Evolutionary conservation across 1,140 invertebrate species (phyloP), one percentile per base, ranked within the genome.

Genomic region (Popillia japonica): DNA sequence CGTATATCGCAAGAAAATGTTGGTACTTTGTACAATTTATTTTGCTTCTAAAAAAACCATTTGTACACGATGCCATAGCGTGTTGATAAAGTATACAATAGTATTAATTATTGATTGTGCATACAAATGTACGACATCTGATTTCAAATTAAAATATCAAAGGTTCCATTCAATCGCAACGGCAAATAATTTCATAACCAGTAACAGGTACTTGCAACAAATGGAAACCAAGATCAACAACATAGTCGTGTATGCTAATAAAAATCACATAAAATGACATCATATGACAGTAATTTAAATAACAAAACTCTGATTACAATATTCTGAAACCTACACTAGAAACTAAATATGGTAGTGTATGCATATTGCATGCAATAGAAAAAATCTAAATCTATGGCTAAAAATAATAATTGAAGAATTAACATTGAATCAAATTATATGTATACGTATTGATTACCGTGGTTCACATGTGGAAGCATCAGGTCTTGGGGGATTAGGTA

Each of bases 231-330:
- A 55, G n/a, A 55, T n/a, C 48, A 4, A 34, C 27, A 2, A n/a
- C 17, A 55, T 55, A 17, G n/a, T 55, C 48, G 0, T 17, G 0
- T 55, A 55, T 17, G 48, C 48, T 55, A 55, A 55, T 17, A 55
- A 55, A 55, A 55, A 17, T n/a, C 17, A 55, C 48, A 55, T 55
- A 55, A 55, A 55, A n/a, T 55, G 11, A 55, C 48, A 55, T 55
- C 48, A 55, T 55, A 55, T 17, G 48, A 55, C n/a, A 17, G 48
- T n/a, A 55, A 55, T 55, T 55, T 55, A 55, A 55, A 55, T 55
- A 17, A 55, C 48, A 55, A 55, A 14, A 55, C 48, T 14, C 14
- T 17, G 48, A 55, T 55, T 55, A 55, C 14, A 55, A 55, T 55
- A 55, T 17, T 17, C 48, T 55, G n/a, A 55, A 55, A 55, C 48